Evolutionary conservation across 2,888 invertebrate genomes (phyloP).

Genomic region (Nephrotoma guestfalica): DNA sequence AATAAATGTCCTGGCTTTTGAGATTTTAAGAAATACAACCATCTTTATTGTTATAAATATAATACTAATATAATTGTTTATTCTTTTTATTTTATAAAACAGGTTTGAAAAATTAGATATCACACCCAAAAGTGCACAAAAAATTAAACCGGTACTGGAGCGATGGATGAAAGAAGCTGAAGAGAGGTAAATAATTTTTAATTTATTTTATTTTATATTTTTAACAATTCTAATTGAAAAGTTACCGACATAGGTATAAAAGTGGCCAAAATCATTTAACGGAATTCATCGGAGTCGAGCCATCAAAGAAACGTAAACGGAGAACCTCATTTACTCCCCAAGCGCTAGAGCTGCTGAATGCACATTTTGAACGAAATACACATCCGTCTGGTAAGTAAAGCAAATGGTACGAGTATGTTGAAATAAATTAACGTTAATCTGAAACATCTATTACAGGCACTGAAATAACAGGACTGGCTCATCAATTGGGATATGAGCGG

Average conservation of each 20-base stretch:
- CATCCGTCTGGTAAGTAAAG: slow-evolving; percentile 79
- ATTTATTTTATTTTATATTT: not conserved
- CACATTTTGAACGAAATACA: slow-evolving; percentile 91
- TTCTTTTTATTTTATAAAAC: slow-evolving; percentile 42
- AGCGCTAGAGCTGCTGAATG: slow-evolving; percentile 85
- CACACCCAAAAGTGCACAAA: slow-evolving; percentile 98
- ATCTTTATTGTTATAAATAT: not conserved
- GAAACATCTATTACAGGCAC: slow-evolving; percentile 48
- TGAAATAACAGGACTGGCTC: slow-evolving; percentile 90
- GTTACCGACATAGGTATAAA: slow-evolving; percentile 67
- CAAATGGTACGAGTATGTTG: not conserved
- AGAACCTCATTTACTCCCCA: slow-evolving; percentile 95
- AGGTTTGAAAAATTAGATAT: slow-evolving; percentile 99
- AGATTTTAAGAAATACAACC: not conserved
- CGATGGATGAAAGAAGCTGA: slow-evolving; percentile 99
- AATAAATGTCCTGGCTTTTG: slow-evolving; percentile 49
- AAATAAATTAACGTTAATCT: too few relatives aligned
- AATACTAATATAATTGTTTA: not conserved
- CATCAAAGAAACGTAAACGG: slow-evolving; percentile 91
- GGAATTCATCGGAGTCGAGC: slow-evolving; percentile 91
- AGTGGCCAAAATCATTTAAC: slow-evolving; percentile 87
- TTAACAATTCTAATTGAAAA: slow-evolving; percentile 13
- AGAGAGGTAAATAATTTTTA: slow-evolving; percentile 57
- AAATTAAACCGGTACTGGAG: slow-evolving; percentile 96
- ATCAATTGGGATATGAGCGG: slow-evolving; percentile 90